phyloP scores from a whole-genome alignment of 2,797 vertebrate genomes.

The Labroides dimidiatus region DNA sequence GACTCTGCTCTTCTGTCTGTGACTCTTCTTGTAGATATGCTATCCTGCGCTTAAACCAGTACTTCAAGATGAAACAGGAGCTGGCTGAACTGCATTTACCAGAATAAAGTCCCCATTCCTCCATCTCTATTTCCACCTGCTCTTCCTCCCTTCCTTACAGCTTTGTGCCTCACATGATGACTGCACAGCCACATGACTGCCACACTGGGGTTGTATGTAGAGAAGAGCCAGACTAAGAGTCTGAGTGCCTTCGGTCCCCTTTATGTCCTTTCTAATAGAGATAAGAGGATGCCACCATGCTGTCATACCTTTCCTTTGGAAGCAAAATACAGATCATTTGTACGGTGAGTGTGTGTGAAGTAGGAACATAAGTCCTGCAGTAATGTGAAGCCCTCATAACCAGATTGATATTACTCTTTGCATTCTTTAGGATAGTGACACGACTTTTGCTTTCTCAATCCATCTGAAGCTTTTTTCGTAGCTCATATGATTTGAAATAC shows the following conservation, averaged over 20 bases:
- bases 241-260: conserved; percentile 47
- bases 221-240: conserved; percentile 53
- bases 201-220: conserved; percentile 62
- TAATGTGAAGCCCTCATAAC: conserved; percentile 41
- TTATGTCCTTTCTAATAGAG: conserved; percentile 22
- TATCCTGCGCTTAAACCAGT: conserved; percentile 95
- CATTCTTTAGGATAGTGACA: conserved; percentile 19
- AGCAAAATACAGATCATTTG: conserved; percentile 7
- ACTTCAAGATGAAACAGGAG: conserved; percentile 97
- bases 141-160: conserved; percentile 44
- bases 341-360: conserved; percentile 23
- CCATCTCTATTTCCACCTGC: conserved; percentile 20
- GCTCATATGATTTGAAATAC: conserved; percentile 9
- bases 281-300: conserved; percentile 27
- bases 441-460: conserved; percentile 7
- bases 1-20: not conserved
- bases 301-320: conserved; percentile 15
- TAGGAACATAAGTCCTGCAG: conserved; percentile 27
- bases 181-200: conserved; percentile 54
- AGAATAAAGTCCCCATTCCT: conserved; percentile 79
- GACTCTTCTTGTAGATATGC: conserved; percentile 87
- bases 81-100: conserved; percentile 88
- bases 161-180: conserved; percentile 35
- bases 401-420: conserved; percentile 7
- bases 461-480: conserved; percentile 14